Evolutionary conservation across 2,113 vertebrate species (phyloP), one percentile per base, ranked within the genome.

Genomic region (Cyanoramphus novaezelandiae): DNA sequence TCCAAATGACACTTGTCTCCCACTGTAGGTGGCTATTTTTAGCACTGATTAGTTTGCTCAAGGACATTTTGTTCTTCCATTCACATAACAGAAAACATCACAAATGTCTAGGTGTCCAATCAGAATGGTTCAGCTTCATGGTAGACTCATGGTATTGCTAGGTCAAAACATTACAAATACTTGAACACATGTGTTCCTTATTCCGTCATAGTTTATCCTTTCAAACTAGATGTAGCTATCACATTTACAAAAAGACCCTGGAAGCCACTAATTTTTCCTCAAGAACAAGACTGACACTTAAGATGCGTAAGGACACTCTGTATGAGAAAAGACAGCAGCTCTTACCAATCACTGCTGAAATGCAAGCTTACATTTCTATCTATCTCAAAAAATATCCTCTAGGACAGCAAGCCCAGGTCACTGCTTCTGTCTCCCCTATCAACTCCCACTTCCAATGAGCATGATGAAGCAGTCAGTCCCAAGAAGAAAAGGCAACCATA

Each of bases 21-120:
- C 68, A 86, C 68, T 90, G 46, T 65, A 74, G 28, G 37, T 65
- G 49, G 53, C n/a, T 96, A 90, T 96, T 93, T 97, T 95, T 95
- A 92, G 70, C 76, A 74, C 13, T 37, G 59, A 86, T 77, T 93
- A 35, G 64, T 86, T 92, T 92, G 41, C 13, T 68, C 49, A 63
- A 83, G 79, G 82, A 59, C 65, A 64, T 92, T 91, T 87, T 87
- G 11, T 82, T 84, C 69, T 77, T 92, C 39, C 43, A 50, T 86
- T 94, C 84, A 33, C 28, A 37, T 74, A 78, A 92, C 12, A 8
- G 27, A 82, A 91, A 95, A 67, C 1, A 4, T 52, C 74, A 35
- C 29, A 70, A 41, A 82, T 64, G 21, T 92, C 68, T 68, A 37
- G 11, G 24, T 31, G 76, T 46, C 18, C 41, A 80, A 27, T 82